Conservation (phyloP, 2,888 invertebrate species). For the Ochropleura plecta region DNA sequence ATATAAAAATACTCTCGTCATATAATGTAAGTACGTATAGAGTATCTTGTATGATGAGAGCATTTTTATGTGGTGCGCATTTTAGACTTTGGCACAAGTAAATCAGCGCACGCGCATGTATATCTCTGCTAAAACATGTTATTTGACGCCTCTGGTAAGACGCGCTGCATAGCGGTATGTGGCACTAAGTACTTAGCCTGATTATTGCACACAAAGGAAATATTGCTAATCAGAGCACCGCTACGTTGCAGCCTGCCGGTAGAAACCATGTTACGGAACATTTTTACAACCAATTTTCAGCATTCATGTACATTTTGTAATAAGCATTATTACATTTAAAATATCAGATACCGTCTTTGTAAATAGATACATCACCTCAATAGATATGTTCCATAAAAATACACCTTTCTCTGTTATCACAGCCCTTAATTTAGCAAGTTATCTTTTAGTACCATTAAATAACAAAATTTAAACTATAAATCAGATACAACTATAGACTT, state of each 20-base stretch:
- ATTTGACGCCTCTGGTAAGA: constrained; percentile 39
- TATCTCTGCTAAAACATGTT: constrained; percentile 40
- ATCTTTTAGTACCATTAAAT: constrained; percentile 78
- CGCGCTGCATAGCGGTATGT: constrained; percentile 35
- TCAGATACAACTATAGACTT: constrained; percentile 75
- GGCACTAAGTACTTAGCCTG: constrained; percentile 40
- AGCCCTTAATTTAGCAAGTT: constrained; percentile 84
- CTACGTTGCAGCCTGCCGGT: constrained; percentile 34
- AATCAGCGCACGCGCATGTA: constrained; percentile 7
- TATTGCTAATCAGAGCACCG: constrained; percentile 59
- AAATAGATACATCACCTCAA: constrained; percentile 69
- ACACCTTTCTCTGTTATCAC: constrained; percentile 85
- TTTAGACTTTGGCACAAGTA: constrained; percentile 36
- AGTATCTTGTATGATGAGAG: neutral
- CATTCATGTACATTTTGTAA: constrained; percentile 50
- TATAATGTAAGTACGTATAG: too few relatives aligned
- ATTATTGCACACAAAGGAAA: constrained; percentile 63
- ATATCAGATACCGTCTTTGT: constrained; percentile 66
- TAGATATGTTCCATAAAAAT: constrained; percentile 82
- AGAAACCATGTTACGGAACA: constrained; percentile 59
- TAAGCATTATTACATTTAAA: constrained; percentile 60
- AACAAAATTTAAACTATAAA: constrained; percentile 84
- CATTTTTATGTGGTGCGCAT: constrained; percentile 11
- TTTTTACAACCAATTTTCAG: constrained; percentile 44
- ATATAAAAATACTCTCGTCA: neutral